Percentiles rank a stretch among this genome's conserved stretches.
These are phyloP conservation scores for Bolinopsis microptera DNA, from an alignment of 37 sponge, comb jelly and placozoan species.

Conservation along the genomic window DNA sequence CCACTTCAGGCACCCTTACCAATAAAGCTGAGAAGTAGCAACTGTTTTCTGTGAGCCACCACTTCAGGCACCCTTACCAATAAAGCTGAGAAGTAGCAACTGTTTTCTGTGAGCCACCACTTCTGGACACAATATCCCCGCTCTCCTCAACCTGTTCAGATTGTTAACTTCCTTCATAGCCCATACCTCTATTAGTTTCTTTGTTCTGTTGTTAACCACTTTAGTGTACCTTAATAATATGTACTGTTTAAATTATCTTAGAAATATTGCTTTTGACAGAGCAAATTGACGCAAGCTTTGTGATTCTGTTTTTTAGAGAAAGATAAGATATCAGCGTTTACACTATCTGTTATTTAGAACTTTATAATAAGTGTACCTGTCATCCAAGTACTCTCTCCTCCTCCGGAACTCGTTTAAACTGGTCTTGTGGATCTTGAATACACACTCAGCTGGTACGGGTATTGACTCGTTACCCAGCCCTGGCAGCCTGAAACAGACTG, in stretches of 20 bases:
- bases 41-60: slow-evolving; percentile 76
- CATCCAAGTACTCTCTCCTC: slow-evolving; percentile 90
- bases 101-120: slow-evolving; percentile 84
- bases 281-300: no score
- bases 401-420: slow-evolving; percentile 96
- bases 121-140: slow-evolving; percentile 80
- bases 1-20: slow-evolving; percentile 74
- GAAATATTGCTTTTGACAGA: no score
- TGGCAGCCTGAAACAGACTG: neutral
- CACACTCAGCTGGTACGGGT: slow-evolving; percentile 83
- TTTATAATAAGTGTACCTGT: slow-evolving; percentile 79
- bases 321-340: no score
- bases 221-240: no score
- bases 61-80: slow-evolving; percentile 44
- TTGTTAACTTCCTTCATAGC: slow-evolving; percentile 96
- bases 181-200: slow-evolving; percentile 75
- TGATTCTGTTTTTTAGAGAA: no score
- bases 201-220: slow-evolving; percentile 64
- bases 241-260: no score
- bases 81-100: slow-evolving; percentile 87
- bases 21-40: slow-evolving; percentile 90
- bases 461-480: neutral
- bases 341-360: slow-evolving; percentile 65
- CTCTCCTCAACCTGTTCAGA: slow-evolving; percentile 75
- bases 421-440: slow-evolving; percentile 95